phyloP scores from a whole-genome alignment of 2,888 invertebrate species.

The Perithous albicinctus region DNA sequence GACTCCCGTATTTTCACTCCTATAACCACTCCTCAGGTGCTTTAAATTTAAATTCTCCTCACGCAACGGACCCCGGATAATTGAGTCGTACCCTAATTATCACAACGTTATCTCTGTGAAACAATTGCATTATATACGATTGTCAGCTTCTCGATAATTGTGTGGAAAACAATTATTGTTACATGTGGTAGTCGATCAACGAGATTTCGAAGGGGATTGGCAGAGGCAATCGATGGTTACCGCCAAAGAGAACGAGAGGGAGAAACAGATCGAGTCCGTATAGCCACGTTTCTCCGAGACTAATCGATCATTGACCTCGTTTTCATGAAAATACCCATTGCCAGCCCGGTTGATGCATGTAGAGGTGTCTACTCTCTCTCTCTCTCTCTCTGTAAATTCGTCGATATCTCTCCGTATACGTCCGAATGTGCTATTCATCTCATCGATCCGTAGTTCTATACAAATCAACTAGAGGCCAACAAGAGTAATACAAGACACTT shows the following conservation, averaged over 20 bases:
- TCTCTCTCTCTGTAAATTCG: conserved; percentile 7
- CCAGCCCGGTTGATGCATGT: conserved; percentile 25
- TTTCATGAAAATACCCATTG: conserved; percentile 60
- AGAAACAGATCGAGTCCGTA: conserved; percentile 13
- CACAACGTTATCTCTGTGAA: not conserved
- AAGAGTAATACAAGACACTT: conserved; percentile 10
- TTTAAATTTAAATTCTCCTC: not conserved
- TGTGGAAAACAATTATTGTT: conserved; percentile 50
- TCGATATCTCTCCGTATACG: not conserved
- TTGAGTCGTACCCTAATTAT: conserved; percentile 51
- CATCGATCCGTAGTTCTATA: conserved; percentile 50
- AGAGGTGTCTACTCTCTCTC: no score
- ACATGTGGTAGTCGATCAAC: conserved; percentile 15
- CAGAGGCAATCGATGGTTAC: conserved; percentile 40
- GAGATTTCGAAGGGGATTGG: conserved; percentile 1
- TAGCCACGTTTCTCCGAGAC: conserved; percentile 43
- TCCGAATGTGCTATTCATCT: not conserved
- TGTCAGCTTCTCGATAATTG: conserved; percentile 39
- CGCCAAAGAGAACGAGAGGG: not conserved
- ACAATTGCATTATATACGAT: not conserved
- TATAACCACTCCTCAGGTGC: not conserved
- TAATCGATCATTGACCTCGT: conserved; percentile 66
- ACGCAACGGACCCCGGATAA: conserved; percentile 30
- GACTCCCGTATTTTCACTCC: not conserved
- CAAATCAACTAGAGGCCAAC: conserved; percentile 28